Evolutionary conservation across 2,113 vertebrate genomes (phyloP), one percentile per base, ranked within the genome.

Genomic region (Chionis minor): DNA sequence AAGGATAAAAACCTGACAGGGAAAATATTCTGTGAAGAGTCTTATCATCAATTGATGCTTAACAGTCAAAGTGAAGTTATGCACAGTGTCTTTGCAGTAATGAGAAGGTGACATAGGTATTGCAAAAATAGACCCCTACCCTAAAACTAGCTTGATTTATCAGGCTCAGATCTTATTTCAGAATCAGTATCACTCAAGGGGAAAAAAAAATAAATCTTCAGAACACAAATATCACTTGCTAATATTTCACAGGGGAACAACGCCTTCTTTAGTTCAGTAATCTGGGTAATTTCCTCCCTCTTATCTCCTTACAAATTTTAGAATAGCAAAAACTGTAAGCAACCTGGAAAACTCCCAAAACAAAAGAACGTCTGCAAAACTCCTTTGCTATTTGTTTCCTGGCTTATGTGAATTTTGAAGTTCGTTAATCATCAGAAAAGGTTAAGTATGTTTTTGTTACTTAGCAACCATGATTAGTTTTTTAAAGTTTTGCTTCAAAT

Each of bases 401-500:
- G 58, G 22, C 32, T 93, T 88, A 49, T 91, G 66, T 5, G 6
- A 74, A 96, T 86, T 85, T 81, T 61, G 49, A 84, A 52, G 35
- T 87, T 96, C 71, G 33, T 82, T 94, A 95, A 95, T 97, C 66
- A 86, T 78, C 65, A 90, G 59, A 67, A 93, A 96, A 95, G 87
- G 90, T 96, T 97, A 96, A 96, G 86, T 63, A 65, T 33, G 69
- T 9, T 86, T 92, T 95, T 90, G 91, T 95, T 94, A 85, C 96
- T 94, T 97, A 96, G 96, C 96, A 97, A 97, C 94, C 51, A 55
- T 33, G 54, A 93, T 52, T 71, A 51, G 32, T 73, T 95, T 77
- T 96, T 30, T 38, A 73, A 94, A 94, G 63, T 89, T 91, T 95
- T 73, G 24, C 69, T 89, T 88, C 27, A 65, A 94, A 91, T 90